Base-by-base conservation (phyloP, 2,113 vertebrate species). In the Nycticorax nycticorax region DNA sequence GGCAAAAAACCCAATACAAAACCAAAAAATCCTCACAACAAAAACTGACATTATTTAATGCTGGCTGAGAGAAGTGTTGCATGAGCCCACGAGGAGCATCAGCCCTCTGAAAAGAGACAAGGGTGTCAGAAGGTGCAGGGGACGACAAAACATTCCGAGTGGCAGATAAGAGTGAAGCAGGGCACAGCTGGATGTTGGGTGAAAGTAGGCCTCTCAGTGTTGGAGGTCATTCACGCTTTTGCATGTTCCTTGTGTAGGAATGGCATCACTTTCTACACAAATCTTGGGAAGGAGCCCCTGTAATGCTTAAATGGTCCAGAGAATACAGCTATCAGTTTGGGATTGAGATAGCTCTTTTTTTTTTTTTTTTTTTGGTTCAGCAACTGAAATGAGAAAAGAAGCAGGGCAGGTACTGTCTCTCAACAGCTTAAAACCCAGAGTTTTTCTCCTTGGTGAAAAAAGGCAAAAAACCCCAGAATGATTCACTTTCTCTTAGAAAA, bases 381-480 rank as follows among this genome's bases (percentile, higher is more conserved):
- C 67, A 39, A 39, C 23, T 81, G 33, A 85, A 92, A 81, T n/a
- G 12, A 73, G 9, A 12, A 18, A 13, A 75, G 35, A 80, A 10
- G 28, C 20, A 45, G 22, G 50, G 24, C 6, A 62, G 12, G 20
- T 89, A 53, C 22, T 63, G 4, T 62, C 53, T 82, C 13, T 22
- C 6, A 52, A 41, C 28, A 79, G 6, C 33, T 75, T 74, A 67
- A 71, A 63, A 63, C 3, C 5, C 52, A 48, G 41, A n/a, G 5
- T 30, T 21, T 85, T 92, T 56, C 6, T 14, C 15, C 20, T 64
- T 27, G 10, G 6, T 47, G 8, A 52, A 67, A 89, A 82, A 82
- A 83, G 14, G 12, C 1, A 6, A 55, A 79, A 83, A 64, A 0
- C 0, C 8, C 14, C 18, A 35, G 53, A 89, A 73, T 32, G 39